Evolutionary conservation across 92 coral and sea anemone species (phyloP).

Genomic region (Siderastrea radians): DNA sequence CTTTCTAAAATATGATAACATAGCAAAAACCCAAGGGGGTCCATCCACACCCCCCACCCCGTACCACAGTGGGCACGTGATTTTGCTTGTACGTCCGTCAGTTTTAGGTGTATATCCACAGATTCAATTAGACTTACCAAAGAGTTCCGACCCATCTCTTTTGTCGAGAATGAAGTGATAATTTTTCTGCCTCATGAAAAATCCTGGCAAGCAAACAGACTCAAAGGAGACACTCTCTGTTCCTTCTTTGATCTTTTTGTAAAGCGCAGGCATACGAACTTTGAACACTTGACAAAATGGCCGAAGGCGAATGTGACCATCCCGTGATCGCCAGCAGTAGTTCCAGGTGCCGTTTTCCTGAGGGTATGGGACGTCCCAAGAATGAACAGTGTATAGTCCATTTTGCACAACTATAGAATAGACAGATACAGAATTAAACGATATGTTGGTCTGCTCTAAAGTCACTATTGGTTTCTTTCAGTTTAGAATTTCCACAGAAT

Average conservation of each 20-base stretch:
- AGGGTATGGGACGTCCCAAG: constrained; percentile 77
- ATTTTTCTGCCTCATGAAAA: constrained; percentile 83
- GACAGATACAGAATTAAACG: neutral
- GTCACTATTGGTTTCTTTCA: neutral
- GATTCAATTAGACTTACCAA: constrained; percentile 15
- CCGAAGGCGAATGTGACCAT: constrained; percentile 55
- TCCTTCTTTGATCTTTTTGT: neutral
- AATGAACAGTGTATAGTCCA: constrained; percentile 78
- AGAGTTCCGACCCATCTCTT: constrained; percentile 56
- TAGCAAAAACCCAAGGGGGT: no score
- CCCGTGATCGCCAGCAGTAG: constrained; percentile 73
- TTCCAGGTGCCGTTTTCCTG: constrained; percentile 67
- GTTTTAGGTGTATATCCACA: no score
- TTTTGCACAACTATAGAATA: constrained; percentile 71
- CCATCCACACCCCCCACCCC: no score
- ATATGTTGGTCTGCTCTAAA: neutral
- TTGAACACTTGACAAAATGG: constrained; percentile 71
- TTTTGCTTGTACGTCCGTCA: no score
- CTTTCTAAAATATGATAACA: no score
- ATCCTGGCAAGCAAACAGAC: constrained; percentile 84
- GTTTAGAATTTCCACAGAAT: no score
- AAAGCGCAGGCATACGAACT: constrained; percentile 28
- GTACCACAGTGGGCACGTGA: no score
- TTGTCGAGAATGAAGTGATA: constrained; percentile 68
- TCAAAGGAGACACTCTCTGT: constrained; percentile 71